A percentile compares a stretch with the other conserved stretches of the same genome.
These are phyloP conservation scores for Tenthredo amoena DNA, from an alignment of 2,888 invertebrate genomes.

Conservation along the genomic window DNA sequence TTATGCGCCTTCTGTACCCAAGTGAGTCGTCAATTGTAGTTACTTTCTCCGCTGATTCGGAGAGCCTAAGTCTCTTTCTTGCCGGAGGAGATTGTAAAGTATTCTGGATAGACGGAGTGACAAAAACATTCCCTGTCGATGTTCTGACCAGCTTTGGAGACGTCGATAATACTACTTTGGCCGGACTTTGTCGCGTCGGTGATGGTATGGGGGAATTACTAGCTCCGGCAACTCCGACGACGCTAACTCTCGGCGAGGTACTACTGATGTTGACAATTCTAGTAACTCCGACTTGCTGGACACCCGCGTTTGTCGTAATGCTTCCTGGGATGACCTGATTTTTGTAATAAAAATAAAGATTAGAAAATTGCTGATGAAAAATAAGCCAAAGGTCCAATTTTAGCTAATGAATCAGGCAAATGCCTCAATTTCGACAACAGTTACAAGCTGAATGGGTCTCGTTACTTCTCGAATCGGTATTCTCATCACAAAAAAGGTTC, in stretches of 20 bases:
- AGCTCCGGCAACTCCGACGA: conserved; percentile 70
- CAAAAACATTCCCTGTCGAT: conserved; percentile 75
- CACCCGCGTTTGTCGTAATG: conserved; percentile 70
- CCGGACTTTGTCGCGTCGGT: conserved; percentile 71
- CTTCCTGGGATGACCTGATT: conserved; percentile 73
- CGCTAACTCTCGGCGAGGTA: conserved; percentile 70
- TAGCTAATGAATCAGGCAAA: conserved; percentile 75
- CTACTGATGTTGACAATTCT: conserved; percentile 79
- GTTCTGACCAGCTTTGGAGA: conserved; percentile 75
- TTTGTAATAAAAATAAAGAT: conserved; percentile 35
- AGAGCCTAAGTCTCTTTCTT: conserved; percentile 78
- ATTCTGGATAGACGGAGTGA: conserved; percentile 68
- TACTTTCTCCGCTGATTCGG: conserved; percentile 75
- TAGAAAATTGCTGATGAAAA: neutral
- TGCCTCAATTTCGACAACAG: conserved; percentile 68
- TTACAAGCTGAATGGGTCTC: conserved; percentile 65
- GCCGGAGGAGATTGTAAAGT: conserved; percentile 75
- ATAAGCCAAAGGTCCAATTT: neutral
- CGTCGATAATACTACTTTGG: conserved; percentile 75
- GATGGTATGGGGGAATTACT: conserved; percentile 70
- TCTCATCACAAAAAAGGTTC: conserved; percentile 58
- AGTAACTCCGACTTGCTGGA: conserved; percentile 79
- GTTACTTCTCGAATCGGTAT: conserved; percentile 66
- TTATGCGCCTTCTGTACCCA: conserved; percentile 82
- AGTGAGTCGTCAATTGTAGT: conserved; percentile 71